Conservation (phyloP, 2,113 vertebrate species). For the Perognathus longimembris region DNA sequence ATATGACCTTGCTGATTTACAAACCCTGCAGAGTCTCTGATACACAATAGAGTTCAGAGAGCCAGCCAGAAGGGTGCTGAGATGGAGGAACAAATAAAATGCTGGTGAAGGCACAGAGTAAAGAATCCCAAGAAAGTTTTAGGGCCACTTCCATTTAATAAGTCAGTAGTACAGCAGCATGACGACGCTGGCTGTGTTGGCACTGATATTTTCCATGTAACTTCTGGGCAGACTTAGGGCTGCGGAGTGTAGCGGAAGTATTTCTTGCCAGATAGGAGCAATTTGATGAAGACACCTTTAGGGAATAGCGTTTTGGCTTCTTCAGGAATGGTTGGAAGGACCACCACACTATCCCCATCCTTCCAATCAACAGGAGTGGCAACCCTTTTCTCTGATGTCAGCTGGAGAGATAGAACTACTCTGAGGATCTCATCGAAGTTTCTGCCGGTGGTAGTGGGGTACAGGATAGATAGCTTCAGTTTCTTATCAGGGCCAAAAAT, state of each 20-base stretch:
- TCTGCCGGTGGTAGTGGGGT: constrained; percentile 96
- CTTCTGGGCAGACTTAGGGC: too few relatives aligned
- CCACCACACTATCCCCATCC: constrained; percentile 93
- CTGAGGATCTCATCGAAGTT: constrained; percentile 96
- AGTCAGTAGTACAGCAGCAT: constrained; percentile 32
- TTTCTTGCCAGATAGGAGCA: constrained; percentile 94
- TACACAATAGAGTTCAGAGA: not conserved
- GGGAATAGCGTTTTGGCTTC: constrained; percentile 93
- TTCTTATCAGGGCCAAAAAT: too few relatives aligned
- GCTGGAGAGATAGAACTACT: constrained; percentile 94
- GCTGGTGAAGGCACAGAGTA: too few relatives aligned
- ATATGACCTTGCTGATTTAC: not conserved
- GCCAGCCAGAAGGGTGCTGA: not conserved
- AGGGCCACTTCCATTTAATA: constrained; percentile 73
- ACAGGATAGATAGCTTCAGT: too few relatives aligned
- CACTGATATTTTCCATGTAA: constrained; percentile 96
- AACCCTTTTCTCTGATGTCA: constrained; percentile 93
- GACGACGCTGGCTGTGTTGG: constrained; percentile 63
- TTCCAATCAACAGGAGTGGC: constrained; percentile 97
- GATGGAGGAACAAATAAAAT: too few relatives aligned
- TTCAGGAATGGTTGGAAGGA: too few relatives aligned
- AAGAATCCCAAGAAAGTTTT: too few relatives aligned
- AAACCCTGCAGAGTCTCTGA: not conserved
- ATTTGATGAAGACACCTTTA: constrained; percentile 92
- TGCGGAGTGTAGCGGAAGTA: too few relatives aligned